A percentile compares a stretch with the other conserved stretches of the same genome.
These are phyloP conservation scores for Drosophila mettleri DNA, from an alignment of 2,888 invertebrate species.

Conservation along the genomic window DNA sequence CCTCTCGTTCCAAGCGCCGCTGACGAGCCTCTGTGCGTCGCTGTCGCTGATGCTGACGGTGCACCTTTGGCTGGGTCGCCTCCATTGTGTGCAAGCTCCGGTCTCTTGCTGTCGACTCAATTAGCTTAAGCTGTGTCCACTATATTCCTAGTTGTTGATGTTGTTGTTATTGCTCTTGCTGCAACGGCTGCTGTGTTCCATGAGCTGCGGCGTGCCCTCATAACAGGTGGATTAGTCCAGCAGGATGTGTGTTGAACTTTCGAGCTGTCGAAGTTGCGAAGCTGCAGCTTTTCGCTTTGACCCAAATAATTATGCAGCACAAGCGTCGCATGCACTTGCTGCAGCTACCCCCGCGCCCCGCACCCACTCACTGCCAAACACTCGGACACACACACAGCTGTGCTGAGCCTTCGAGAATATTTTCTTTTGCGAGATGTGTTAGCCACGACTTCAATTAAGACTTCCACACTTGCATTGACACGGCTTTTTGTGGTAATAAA, in stretches of 20 bases:
- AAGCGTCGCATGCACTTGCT: constrained; percentile 34
- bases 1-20: constrained; percentile 79
- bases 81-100: constrained; percentile 73
- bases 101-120: constrained; percentile 16
- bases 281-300: constrained; percentile 74
- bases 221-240: constrained; percentile 74
- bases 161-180: constrained; percentile 16
- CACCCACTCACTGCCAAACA: constrained; percentile 17
- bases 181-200: constrained; percentile 16
- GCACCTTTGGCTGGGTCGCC: constrained; percentile 84
- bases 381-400: constrained; percentile 14
- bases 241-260: constrained; percentile 45
- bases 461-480: neutral
- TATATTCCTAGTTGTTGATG: constrained; percentile 6
- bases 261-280: constrained; percentile 33
- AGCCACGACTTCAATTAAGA: constrained; percentile 4
- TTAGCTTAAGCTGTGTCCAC: constrained; percentile 18
- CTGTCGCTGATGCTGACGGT: constrained; percentile 84
- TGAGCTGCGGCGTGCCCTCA: constrained; percentile 56
- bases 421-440: neutral
- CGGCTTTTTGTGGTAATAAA: neutral
- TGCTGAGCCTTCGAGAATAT: constrained; percentile 36
- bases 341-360: constrained; percentile 42
- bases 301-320: constrained; percentile 68
- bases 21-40: constrained; percentile 82